Evolutionary conservation across 2,797 vertebrate genomes (phyloP), one percentile per base, ranked within the genome.

Genomic region (Australoheros facetus): DNA sequence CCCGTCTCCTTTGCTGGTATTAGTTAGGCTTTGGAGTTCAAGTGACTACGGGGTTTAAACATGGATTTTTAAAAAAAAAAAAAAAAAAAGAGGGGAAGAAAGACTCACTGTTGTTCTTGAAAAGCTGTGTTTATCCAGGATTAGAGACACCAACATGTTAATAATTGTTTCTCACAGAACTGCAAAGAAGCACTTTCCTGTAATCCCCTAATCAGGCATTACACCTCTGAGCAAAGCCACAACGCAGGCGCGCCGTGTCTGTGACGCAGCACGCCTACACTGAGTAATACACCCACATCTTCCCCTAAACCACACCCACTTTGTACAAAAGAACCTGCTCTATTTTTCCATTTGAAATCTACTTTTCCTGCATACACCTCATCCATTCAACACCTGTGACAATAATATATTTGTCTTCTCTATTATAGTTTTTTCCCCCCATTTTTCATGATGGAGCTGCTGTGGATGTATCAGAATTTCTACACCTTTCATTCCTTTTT

Each of bases 141-240:
- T 96, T 96, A 96, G 95, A 96, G 95, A 96, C 95, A 96, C 95
- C 95, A 96, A 96, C 96, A 96, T 96, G 95, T 96, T 96, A 96
- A 96, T 96, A 96, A 96, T 96, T 96, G 96, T 96, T 96, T 95
- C 96, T 96, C 94, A 94, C 94, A 96, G 95, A 96, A 96, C 95
- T 96, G 96, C 93, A 94, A 96, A 96, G 95, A 96, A 96, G 95
- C 94, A 95, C 95, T 96, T 96, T 95, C 94, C 95, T 96, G 95
- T 96, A 96, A 96, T 96, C 96, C 96, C 94, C 95, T 96, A 96
- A 96, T 96, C 96, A 96, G 95, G 95, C 95, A 96, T 96, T 96
- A 96, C 96, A 96, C 96, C 96, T 96, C 95, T 96, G 95, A 96
- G 96, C 95, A 88, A 95, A 94, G 94, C 95, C 94, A 93, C 92